These are phyloP conservation scores for Garrulus glandarius DNA, from an alignment of 2,797 vertebrate species.

Conservation along the genomic window DNA sequence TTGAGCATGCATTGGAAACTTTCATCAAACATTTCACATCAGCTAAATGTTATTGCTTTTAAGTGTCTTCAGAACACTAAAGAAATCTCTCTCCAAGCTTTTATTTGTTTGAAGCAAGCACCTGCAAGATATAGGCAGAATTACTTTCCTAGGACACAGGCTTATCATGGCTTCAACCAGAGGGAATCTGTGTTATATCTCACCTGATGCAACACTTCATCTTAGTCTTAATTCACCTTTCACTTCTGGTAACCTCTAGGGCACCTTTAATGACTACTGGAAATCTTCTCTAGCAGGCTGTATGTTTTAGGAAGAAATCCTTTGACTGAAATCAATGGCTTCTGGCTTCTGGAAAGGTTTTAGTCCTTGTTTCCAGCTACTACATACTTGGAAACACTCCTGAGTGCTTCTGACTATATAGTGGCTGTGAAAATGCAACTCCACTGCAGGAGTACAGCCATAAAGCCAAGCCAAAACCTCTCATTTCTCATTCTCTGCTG, in stretches of 20 bases:
- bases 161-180: constrained; percentile 1
- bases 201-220: background rate
- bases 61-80: background rate
- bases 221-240: constrained; percentile 22
- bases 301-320: background rate
- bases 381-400: background rate
- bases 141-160: background rate
- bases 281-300: constrained; percentile 32
- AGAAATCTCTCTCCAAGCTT: background rate
- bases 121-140: background rate
- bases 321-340: constrained; percentile 4
- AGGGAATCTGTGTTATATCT: constrained; percentile 34
- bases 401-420: background rate
- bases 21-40: background rate
- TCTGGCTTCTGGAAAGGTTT: constrained; percentile 23
- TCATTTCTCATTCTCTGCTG: background rate
- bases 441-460: background rate
- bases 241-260: constrained; percentile 21
- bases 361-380: constrained; percentile 16
- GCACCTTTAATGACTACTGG: constrained; percentile 19
- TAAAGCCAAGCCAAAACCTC: background rate
- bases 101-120: background rate
- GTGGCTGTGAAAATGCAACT: background rate
- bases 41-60: background rate
- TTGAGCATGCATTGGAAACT: background rate